Conservation (phyloP, 2,888 invertebrate species). For the Pocota personata region DNA sequence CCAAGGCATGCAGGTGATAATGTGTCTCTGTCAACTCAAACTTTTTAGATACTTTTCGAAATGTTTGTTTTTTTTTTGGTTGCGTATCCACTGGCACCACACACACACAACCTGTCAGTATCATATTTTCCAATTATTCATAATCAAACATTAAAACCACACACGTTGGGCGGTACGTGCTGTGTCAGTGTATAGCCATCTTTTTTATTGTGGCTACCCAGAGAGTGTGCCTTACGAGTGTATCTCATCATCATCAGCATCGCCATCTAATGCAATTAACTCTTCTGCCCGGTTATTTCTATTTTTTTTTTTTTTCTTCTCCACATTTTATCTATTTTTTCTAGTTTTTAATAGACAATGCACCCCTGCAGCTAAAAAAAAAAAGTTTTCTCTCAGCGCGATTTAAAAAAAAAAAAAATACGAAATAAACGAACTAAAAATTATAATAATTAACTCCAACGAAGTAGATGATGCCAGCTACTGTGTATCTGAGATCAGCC, state of each 20-base stretch:
- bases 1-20: conserved; percentile 64
- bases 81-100: neutral
- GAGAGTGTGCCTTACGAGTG: conserved; percentile 18
- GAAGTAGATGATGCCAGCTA: neutral
- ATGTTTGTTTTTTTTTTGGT: neutral
- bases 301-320: neutral
- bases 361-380: conserved; percentile 7
- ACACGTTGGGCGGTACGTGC: conserved; percentile 43
- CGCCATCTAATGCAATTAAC: conserved; percentile 62
- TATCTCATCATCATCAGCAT: conserved; percentile 43
- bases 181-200: conserved; percentile 2
- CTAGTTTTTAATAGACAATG: neutral
- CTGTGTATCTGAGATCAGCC: conserved; percentile 38
- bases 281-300: conserved; percentile 14
- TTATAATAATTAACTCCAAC: conserved; percentile 49
- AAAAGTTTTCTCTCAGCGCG: neutral
- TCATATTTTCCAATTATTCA: conserved; percentile 70
- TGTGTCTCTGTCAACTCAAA: conserved; percentile 29
- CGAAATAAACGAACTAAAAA: conserved; percentile 25
- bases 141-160: conserved; percentile 57
- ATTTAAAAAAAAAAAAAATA: conserved; percentile 7
- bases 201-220: conserved; percentile 48
- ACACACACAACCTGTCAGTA: conserved; percentile 54
- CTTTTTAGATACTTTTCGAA: neutral
- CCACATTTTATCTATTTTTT: no score